Evolutionary conservation across 2,888 invertebrate species (phyloP).

Genomic region (Serripes groenlandicus): DNA sequence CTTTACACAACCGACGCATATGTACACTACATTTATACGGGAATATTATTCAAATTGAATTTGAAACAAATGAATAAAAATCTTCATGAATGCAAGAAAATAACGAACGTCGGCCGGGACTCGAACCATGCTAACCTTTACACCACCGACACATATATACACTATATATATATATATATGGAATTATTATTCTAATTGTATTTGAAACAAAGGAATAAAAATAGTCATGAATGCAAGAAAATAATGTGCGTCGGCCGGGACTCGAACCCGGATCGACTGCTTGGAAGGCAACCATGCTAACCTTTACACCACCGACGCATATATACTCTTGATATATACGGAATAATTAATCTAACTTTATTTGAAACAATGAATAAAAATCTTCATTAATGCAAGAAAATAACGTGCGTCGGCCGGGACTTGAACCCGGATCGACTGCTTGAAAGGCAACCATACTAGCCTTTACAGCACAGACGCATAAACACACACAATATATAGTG

Average conservation of each 20-base stretch:
- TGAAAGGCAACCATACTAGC: conserved; percentile 30
- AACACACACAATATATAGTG: too few relatives aligned
- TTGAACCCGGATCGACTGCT: conserved; percentile 32
- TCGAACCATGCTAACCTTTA: conserved; percentile 29
- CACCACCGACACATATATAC: conserved; percentile 12
- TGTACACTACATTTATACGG: too few relatives aligned
- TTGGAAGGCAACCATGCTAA: conserved; percentile 34
- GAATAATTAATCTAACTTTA: too few relatives aligned
- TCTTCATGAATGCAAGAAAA: too few relatives aligned
- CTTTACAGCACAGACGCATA: conserved; percentile 24
- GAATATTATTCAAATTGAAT: too few relatives aligned
- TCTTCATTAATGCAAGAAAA: neutral
- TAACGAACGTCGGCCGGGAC: neutral
- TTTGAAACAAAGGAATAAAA: too few relatives aligned
- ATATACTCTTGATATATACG: too few relatives aligned
- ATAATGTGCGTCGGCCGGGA: conserved; percentile 22
- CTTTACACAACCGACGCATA: neutral
- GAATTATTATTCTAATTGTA: too few relatives aligned
- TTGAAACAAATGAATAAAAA: too few relatives aligned
- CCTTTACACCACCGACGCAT: conserved; percentile 29
- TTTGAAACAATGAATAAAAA: too few relatives aligned
- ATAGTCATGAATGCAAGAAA: neutral
- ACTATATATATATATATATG: too few relatives aligned
- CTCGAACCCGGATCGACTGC: conserved; percentile 31
- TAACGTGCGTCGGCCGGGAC: conserved; percentile 21